Conservation (phyloP, 2,113 vertebrate species). For the Amblyornis subalaris region DNA sequence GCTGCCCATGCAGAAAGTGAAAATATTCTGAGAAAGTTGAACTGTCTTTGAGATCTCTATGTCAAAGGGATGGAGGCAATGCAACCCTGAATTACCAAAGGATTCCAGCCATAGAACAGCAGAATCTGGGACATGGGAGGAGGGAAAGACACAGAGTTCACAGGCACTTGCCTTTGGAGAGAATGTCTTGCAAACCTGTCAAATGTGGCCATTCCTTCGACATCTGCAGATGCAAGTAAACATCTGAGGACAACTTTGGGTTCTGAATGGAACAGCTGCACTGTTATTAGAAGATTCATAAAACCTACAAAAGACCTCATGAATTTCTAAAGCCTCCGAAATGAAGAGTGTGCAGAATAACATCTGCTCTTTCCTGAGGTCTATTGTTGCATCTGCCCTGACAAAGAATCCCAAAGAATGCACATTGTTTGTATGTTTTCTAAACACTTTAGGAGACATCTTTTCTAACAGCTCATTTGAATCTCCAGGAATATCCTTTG, state of each 20-base stretch:
- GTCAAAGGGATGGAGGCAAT: neutral
- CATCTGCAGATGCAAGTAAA: neutral
- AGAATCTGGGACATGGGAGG: neutral
- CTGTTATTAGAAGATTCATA: slow-evolving; percentile 27
- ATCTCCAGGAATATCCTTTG: slow-evolving; percentile 44
- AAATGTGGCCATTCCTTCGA: neutral
- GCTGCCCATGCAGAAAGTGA: neutral
- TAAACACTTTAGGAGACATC: neutral
- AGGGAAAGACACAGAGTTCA: neutral
- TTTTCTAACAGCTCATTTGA: slow-evolving; percentile 20
- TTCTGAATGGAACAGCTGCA: slow-evolving; percentile 36
- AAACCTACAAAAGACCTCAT: slow-evolving; percentile 48
- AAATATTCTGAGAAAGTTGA: neutral
- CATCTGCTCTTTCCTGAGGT: slow-evolving; percentile 55
- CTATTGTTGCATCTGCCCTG: slow-evolving; percentile 44
- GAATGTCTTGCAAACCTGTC: neutral
- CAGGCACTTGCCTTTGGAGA: neutral
- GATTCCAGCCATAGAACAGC: neutral
- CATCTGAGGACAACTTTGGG: neutral
- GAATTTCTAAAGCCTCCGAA: slow-evolving; percentile 61
- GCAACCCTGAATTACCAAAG: neutral
- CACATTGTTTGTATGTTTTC: slow-evolving; percentile 13
- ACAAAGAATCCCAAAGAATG: slow-evolving; percentile 38
- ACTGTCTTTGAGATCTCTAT: neutral
- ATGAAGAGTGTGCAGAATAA: slow-evolving; percentile 45